Evolutionary conservation across 2,113 vertebrate species (phyloP), one percentile per base, ranked within the genome.

Genomic region (Camelus bactrianus): DNA sequence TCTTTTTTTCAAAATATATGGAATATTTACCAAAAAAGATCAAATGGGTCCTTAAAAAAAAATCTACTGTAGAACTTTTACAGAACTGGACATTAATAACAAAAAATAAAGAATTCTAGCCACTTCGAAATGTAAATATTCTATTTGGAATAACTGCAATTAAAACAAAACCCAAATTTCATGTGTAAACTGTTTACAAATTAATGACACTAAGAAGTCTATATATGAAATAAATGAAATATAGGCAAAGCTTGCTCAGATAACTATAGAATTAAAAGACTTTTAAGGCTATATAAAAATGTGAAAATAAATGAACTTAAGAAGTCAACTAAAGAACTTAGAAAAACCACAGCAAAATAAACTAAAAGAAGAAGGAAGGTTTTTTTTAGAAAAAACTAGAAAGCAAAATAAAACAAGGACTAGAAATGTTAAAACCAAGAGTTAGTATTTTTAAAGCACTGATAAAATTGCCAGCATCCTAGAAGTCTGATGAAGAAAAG

Each of bases 111-210:
- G 19, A 12, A 75, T 76, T 95, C 13, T 70, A 95, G 14, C 6
- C 15, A 84, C 46, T 80, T 58, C 2, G 26, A 54, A 91, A 64
- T 54, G 7, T 54, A 86, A 92, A 91, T 20, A 56, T 50, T 88
- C 6, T 76, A 50, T 70, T 60, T 85, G 28, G 32, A 89, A n/a
- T 91, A 69, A 84, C 11, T 70, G 3, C 6, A 67, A 60, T 65
- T 94, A 67, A 94, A 96, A 75, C 2, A 80, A 48, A 89, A 72
- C 1, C n/a, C 19, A 84, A 92, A 83, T 48, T 75, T 92, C 56
- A 75, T 32, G 14, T 32, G 6, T 75, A 64, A 92, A 75, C 26
- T 52, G 13, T 60, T 38, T 52, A 70, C 26, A 72, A 62, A 72
- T 56, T 65, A 83, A 75, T 48, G 35, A 75, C 48, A 69, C 50